Base-by-base conservation (phyloP, 2,888 invertebrate genomes). In the Torymus auratus region DNA sequence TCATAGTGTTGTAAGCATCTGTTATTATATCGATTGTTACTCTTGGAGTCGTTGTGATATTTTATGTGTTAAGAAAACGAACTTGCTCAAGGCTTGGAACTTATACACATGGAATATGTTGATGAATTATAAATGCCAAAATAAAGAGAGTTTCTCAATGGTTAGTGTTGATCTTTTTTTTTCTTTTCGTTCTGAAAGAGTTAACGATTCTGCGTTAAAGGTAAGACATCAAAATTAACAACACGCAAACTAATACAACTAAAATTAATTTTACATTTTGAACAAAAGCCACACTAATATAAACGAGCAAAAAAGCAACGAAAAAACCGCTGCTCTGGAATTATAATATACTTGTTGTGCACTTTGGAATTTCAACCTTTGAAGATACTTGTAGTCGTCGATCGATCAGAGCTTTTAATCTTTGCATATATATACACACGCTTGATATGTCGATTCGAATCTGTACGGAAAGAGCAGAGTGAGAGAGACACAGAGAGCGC, bases 101-200 rank as follows among this genome's bases (percentile, higher is more conserved):
- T 78, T 62, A 65, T 80, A 52, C 20, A 62, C 56, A 65, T 80
- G 74, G 55, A 75, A 70, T 60, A 60, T 52, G 52, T 53, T 23
- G 60, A 64, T 20, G 58, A 74, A 78, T 73, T 75, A 78, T 81
- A 75, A 17, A 78, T 82, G 83, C 82, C 80, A 83, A 84, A 84
- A 84, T 84, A 85, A 85, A 85, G 83, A 84, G 81, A 77, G 23
- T 64, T 81, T 74, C 50, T 73, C 20, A 77, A 81, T 81, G 53
- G 71, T 71, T 80, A 73, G 41, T 78, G 74, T 78, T 78, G 74
- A 70, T 78, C 70, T 68, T 80, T 78, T 80, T 73, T 77, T 80
- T 81, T 78, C 20, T 55, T 75, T 76, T 53, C 60, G 75, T 68
- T 71, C 14, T 65, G 41, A 41, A 64, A 79, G 17, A 23, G 55